phyloP scores from a whole-genome alignment of 2,113 vertebrate genomes.

The Mellivora capensis region DNA sequence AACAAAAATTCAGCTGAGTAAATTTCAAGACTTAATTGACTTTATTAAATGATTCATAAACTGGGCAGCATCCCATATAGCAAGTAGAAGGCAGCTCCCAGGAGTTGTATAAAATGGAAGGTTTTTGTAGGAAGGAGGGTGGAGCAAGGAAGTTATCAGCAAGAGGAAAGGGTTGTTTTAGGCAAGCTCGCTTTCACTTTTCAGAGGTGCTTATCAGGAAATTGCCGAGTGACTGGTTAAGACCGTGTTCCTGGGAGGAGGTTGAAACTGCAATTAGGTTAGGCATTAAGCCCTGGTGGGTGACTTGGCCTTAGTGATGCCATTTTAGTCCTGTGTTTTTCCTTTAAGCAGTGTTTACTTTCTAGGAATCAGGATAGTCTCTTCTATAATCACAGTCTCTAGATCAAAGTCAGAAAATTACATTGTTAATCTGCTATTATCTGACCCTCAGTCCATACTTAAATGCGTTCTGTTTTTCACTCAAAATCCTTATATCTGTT shows the following conservation, averaged over 20 bases:
- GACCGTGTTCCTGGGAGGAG: background rate
- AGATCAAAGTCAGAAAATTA: background rate
- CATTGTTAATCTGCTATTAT: background rate
- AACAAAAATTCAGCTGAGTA: background rate
- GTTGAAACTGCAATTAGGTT: background rate
- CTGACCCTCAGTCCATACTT: background rate
- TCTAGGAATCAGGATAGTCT: background rate
- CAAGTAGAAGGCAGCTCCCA: background rate
- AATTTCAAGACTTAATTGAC: background rate
- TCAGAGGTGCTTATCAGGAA: background rate
- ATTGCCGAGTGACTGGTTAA: background rate
- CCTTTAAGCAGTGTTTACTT: background rate
- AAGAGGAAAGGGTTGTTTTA: background rate
- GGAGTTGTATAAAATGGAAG: background rate
- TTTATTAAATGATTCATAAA: background rate
- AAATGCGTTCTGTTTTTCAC: background rate
- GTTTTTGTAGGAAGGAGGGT: background rate
- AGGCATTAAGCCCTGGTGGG: background rate
- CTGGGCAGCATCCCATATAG: background rate
- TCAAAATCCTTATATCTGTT: background rate
- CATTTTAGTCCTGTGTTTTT: background rate
- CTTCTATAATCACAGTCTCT: background rate
- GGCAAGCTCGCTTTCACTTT: background rate
- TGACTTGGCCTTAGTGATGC: background rate
- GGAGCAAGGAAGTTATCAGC: background rate